phyloP scores from a whole-genome alignment of 2,113 vertebrate genomes.

The Cephalopholis sonnerati region DNA sequence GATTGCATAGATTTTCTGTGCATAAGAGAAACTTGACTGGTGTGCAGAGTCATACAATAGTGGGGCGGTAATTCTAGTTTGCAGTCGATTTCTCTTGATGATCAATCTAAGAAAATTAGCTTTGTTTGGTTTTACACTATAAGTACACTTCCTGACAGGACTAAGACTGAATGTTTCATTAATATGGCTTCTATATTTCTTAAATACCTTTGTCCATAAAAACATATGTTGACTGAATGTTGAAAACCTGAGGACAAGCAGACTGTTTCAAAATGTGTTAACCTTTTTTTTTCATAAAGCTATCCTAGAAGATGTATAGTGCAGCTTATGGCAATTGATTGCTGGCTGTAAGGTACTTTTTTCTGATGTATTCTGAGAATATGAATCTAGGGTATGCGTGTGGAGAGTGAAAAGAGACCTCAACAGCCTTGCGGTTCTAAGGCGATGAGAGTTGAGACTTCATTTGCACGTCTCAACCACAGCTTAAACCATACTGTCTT shows the following conservation, averaged over 20 bases:
- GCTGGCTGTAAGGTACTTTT: background rate
- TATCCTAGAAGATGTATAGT: background rate
- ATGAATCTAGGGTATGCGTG: background rate
- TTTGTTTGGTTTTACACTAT: too few species aligned
- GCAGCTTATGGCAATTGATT: background rate
- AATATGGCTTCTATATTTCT: too few species aligned
- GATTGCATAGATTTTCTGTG: too few species aligned
- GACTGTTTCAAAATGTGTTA: background rate
- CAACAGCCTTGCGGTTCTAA: background rate
- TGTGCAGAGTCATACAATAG: too few species aligned
- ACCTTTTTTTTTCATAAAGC: background rate
- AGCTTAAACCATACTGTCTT: background rate
- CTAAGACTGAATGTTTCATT: too few species aligned
- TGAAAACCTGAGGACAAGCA: background rate
- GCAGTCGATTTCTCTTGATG: too few species aligned
- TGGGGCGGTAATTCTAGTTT: too few species aligned
- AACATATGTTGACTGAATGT: background rate
- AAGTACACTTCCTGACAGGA: too few species aligned
- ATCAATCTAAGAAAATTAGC: too few species aligned
- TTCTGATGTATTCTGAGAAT: background rate
- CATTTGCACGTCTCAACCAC: background rate
- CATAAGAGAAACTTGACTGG: too few species aligned
- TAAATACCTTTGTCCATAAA: background rate
- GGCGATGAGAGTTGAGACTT: background rate
- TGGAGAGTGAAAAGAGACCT: background rate